phyloP scores from a whole-genome alignment of 2,113 vertebrate genomes.

The Verasper variegatus region DNA sequence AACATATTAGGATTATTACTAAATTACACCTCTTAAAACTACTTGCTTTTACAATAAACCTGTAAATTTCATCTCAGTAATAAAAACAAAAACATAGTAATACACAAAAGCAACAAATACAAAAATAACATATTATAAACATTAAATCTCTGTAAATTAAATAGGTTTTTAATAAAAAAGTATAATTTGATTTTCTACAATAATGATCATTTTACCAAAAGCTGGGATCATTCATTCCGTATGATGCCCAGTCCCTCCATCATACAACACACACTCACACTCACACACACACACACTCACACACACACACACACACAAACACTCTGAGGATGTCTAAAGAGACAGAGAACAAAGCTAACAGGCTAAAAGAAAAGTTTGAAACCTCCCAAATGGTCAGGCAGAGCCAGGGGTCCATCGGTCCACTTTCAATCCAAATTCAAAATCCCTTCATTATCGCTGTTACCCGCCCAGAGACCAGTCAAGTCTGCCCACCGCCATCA shows the following conservation, averaged over 20 bases:
- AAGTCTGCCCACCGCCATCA: conserved; percentile 27
- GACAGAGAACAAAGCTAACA: conserved; percentile 41
- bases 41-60: too few relatives aligned
- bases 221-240: conserved; percentile 6
- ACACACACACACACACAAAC: conserved; percentile 16
- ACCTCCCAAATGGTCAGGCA: conserved; percentile 15
- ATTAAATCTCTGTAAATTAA: too few relatives aligned
- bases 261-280: background rate
- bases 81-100: too few relatives aligned
- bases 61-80: too few relatives aligned
- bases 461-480: conserved; percentile 52
- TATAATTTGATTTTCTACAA: too few relatives aligned
- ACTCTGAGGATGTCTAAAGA: background rate
- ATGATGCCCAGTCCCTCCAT: conserved; percentile 7
- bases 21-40: too few relatives aligned
- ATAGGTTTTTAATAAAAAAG: too few relatives aligned
- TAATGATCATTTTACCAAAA: background rate
- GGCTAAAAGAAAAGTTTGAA: conserved; percentile 25
- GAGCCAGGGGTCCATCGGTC: conserved; percentile 40
- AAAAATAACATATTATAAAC: too few relatives aligned
- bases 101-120: too few relatives aligned
- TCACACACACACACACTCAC: background rate
- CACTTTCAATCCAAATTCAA: conserved; percentile 52
- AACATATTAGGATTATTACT: too few relatives aligned
- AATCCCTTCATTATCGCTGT: conserved; percentile 67